phyloP scores from a whole-genome alignment of 2,888 invertebrate species.

The Machimus atricapillus region DNA sequence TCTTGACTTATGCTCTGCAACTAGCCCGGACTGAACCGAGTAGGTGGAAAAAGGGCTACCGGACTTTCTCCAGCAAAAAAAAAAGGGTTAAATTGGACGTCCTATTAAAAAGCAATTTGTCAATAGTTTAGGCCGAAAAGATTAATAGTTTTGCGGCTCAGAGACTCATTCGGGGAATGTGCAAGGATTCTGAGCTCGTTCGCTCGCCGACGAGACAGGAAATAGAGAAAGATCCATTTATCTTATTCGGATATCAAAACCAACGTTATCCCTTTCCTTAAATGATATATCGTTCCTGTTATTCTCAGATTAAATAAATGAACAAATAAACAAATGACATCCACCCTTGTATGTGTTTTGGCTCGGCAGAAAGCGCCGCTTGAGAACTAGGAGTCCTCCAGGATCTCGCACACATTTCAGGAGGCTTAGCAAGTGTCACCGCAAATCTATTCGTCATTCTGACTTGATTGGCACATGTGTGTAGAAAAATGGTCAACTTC shows the following conservation, averaged over 20 bases:
- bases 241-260: slow-evolving; percentile 39
- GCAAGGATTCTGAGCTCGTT: not conserved
- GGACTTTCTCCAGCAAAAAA: not conserved
- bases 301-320: slow-evolving; percentile 38
- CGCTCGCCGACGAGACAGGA: not conserved
- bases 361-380: not conserved
- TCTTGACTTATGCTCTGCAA: not conserved
- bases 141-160: slow-evolving; percentile 30
- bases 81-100: slow-evolving; percentile 31
- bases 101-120: slow-evolving; percentile 36
- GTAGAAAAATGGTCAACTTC: slow-evolving; percentile 23
- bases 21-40: not conserved
- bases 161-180: not conserved
- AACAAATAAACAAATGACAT: slow-evolving; percentile 41
- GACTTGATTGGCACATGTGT: slow-evolving; percentile 23
- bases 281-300: slow-evolving; percentile 40
- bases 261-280: slow-evolving; percentile 39
- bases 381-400: not conserved
- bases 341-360: not conserved
- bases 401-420: not conserved
- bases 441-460: slow-evolving; percentile 34
- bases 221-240: slow-evolving; percentile 31
- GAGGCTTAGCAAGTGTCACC: slow-evolving; percentile 25
- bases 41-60: not conserved
- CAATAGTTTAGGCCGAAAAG: slow-evolving; percentile 37